Conservation (phyloP, 2,797 vertebrate species). For the Antennarius maculatus region DNA sequence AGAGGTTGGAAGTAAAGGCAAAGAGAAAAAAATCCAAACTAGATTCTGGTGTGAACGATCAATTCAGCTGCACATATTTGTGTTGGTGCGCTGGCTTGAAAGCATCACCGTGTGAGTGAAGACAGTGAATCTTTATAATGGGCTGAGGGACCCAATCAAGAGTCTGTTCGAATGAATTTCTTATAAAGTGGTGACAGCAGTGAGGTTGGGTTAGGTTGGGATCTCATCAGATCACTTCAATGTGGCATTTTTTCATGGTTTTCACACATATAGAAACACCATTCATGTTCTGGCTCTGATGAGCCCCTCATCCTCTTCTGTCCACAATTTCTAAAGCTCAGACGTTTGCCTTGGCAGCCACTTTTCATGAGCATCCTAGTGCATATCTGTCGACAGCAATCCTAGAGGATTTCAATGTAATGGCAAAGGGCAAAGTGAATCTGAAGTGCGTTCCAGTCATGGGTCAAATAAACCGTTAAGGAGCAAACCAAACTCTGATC, state of each 20-base stretch:
- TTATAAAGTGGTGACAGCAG: constrained; percentile 19
- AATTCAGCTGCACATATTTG: constrained; percentile 20
- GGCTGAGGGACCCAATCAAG: constrained; percentile 35
- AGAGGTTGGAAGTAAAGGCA: not conserved
- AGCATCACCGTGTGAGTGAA: constrained; percentile 10
- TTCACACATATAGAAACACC: not conserved
- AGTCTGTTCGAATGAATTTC: constrained; percentile 45
- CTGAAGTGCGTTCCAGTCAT: too few relatives aligned
- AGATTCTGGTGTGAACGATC: constrained; percentile 37
- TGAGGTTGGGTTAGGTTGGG: constrained; percentile 18
- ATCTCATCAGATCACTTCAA: constrained; percentile 24
- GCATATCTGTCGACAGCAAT: too few relatives aligned
- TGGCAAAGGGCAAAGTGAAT: too few relatives aligned
- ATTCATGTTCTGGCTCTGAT: too few relatives aligned
- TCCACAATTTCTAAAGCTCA: too few relatives aligned
- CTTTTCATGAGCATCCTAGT: too few relatives aligned
- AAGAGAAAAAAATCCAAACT: constrained; percentile 10
- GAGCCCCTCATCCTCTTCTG: too few relatives aligned
- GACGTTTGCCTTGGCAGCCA: too few relatives aligned
- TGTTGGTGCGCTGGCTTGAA: constrained; percentile 26
- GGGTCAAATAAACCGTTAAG: too few relatives aligned
- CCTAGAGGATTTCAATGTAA: too few relatives aligned
- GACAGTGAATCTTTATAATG: constrained; percentile 40
- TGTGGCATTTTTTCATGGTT: not conserved
- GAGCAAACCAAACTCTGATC: too few relatives aligned